Base-by-base conservation (phyloP, 2,888 invertebrate genomes). In the Rhimphoctona megacephalus region DNA sequence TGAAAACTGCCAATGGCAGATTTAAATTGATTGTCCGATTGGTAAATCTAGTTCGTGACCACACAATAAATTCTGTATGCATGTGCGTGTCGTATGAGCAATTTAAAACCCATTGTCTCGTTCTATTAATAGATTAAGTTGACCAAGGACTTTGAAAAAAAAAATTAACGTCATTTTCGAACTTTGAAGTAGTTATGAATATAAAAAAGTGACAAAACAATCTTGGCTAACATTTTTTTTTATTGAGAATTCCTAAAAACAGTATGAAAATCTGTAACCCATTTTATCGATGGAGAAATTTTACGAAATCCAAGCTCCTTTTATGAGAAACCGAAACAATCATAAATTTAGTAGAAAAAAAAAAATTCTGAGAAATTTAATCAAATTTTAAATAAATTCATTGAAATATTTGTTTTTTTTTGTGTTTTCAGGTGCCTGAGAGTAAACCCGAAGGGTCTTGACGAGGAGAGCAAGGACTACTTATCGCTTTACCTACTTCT, bases 391-490 rank as follows among this genome's bases (percentile, higher is more conserved):
- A 6, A 30, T 6, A 6, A 30, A 61, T 17, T 30, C 17, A 61
- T 30, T 46, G 4, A 39, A 6, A 25, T 5, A 17, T 49, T 46
- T 22, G 22, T 30, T 22, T 69, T 61, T 25, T 49, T 39, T 39
- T 39, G 2, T 14, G 61, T 36, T 66, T 19, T 61, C 91, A 97
- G 97, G 97, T 99, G 99, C 97, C 96, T 99, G 95, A 97, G 99
- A 94, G 99, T 99, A 88, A 99, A 99, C 96, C 99, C 99, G 87
- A 99, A 99, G 96, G 99, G 99, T 93, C 96, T 99, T 94, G 99
- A 99, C 95, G 99, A 99, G 95, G 99, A 99, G 96, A 99, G 99
- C 95, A 99, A 99, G 97, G 99, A 99, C 96, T 99, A 99, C 95
- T 96, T 99, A 95, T 99, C 99, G 89, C 96, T 99, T 94, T 99